These are phyloP conservation scores for Microcebus ravelobensis DNA, from an alignment of 2,113 vertebrate species.

Conservation along the genomic window DNA sequence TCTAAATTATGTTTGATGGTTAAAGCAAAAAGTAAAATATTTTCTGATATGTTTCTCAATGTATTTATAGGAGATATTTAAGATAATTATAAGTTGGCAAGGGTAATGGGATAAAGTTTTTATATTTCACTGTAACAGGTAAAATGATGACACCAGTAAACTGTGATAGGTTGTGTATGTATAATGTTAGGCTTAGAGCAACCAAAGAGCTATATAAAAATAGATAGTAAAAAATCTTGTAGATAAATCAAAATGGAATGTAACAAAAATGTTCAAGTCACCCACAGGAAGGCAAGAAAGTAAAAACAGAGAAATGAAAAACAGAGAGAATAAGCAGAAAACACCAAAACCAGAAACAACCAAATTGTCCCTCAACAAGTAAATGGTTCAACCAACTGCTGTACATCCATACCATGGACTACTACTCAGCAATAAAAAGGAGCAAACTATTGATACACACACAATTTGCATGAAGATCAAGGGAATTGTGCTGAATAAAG, in stretches of 20 bases:
- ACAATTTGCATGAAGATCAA: not conserved
- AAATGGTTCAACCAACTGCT: not conserved
- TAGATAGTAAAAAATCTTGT: not conserved
- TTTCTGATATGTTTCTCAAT: not conserved
- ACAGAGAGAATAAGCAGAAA: not conserved
- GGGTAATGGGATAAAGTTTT: not conserved
- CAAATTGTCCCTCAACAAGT: not conserved
- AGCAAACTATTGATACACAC: not conserved
- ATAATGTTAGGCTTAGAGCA: not conserved
- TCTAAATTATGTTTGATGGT: constrained; percentile 16
- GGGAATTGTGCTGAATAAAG: not conserved
- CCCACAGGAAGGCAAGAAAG: not conserved
- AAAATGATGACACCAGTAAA: not conserved
- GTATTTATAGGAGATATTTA: constrained; percentile 18
- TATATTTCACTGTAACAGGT: not conserved
- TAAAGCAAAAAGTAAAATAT: not conserved
- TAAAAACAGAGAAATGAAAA: constrained; percentile 3
- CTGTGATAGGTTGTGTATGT: not conserved
- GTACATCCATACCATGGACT: not conserved
- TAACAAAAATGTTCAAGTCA: not conserved
- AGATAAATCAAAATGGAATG: not conserved
- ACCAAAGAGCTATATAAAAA: not conserved
- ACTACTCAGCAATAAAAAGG: not conserved
- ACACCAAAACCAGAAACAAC: not conserved
- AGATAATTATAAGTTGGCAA: not conserved